phyloP scores from a whole-genome alignment of 2,888 invertebrate genomes.

The Rhyacophila evoluta region DNA sequence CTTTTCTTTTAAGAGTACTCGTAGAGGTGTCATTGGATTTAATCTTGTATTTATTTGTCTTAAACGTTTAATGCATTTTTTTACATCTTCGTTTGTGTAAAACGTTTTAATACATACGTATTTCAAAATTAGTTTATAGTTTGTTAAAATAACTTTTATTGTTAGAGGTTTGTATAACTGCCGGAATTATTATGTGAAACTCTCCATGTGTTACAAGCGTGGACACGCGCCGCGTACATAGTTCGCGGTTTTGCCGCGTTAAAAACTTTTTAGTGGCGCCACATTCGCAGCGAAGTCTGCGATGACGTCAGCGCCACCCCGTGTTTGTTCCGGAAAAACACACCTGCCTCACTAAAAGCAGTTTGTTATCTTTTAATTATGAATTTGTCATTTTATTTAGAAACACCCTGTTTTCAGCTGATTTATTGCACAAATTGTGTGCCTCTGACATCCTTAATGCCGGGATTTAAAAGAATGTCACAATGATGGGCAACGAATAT shows the following conservation, averaged over 20 bases:
- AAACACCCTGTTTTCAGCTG: slow-evolving; percentile 14
- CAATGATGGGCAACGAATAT: background rate
- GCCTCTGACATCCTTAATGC: background rate
- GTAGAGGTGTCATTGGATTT: too few relatives aligned
- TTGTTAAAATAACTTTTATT: too few relatives aligned
- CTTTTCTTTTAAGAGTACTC: too few relatives aligned
- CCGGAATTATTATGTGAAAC: too few relatives aligned
- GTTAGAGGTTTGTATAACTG: too few relatives aligned
- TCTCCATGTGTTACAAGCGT: background rate
- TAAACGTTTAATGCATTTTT: too few relatives aligned
- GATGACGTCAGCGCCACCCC: background rate
- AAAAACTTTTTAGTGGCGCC: slow-evolving; percentile 24
- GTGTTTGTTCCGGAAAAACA: slow-evolving; percentile 5
- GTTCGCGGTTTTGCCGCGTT: slow-evolving; percentile 4
- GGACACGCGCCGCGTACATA: background rate
- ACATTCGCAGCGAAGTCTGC: background rate
- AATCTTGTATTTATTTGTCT: too few relatives aligned
- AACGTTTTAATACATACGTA: too few relatives aligned
- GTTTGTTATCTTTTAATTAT: slow-evolving; percentile 22
- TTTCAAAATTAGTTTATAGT: too few relatives aligned
- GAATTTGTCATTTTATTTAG: slow-evolving; percentile 19
- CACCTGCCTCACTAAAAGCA: background rate
- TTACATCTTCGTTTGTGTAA: too few relatives aligned
- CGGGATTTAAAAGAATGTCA: slow-evolving; percentile 14
- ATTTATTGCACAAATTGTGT: slow-evolving; percentile 15